phyloP scores from a whole-genome alignment of 2,797 vertebrate genomes.

The Gallinago solitaria region DNA sequence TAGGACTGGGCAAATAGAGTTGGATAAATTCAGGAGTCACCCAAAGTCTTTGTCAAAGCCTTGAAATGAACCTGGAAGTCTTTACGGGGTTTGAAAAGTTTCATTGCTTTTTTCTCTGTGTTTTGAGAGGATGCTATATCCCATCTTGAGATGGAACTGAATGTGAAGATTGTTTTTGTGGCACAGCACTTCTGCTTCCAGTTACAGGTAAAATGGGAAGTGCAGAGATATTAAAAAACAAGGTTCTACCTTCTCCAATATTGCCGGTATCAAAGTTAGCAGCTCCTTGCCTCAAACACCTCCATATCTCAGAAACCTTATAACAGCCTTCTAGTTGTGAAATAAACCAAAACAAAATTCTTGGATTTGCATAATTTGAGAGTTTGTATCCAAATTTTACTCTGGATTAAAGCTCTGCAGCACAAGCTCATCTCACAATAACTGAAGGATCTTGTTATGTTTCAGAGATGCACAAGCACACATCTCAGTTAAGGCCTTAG shows the following conservation, averaged over 20 bases:
- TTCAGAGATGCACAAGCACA: neutral
- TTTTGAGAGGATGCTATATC: neutral
- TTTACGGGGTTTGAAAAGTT: neutral
- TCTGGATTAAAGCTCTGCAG: neutral
- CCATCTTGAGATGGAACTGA: neutral
- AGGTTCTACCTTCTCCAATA: neutral
- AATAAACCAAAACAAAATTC: neutral
- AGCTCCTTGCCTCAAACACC: neutral
- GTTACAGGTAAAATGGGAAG: neutral
- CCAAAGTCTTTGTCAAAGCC: slow-evolving; percentile 8
- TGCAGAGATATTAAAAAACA: neutral
- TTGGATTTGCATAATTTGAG: neutral
- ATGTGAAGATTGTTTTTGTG: neutral
- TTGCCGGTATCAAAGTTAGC: neutral
- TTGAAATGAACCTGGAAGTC: neutral
- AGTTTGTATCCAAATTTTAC: neutral
- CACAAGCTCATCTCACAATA: neutral
- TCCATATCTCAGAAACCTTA: neutral
- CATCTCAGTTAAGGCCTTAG: neutral
- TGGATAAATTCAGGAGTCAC: slow-evolving; percentile 40
- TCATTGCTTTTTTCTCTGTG: neutral
- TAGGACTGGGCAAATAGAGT: slow-evolving; percentile 14
- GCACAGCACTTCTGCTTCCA: neutral
- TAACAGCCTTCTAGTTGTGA: neutral
- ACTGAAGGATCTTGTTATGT: neutral